phyloP scores from a whole-genome alignment of 1,140 invertebrate genomes.

The Diorhabda sublineata region DNA sequence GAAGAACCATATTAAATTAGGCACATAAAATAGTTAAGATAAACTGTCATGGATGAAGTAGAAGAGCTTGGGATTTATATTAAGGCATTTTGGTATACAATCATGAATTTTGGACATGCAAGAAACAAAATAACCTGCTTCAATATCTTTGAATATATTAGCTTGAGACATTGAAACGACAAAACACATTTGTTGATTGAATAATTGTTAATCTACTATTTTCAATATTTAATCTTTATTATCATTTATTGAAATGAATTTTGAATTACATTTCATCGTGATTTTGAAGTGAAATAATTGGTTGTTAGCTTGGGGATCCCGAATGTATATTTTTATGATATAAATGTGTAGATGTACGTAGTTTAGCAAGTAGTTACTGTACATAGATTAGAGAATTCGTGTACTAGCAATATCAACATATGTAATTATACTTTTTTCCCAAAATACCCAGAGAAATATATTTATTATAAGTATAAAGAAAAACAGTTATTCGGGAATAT shows the following conservation, averaged over 20 bases:
- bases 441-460: slow-evolving; percentile 26
- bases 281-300: too few relatives aligned
- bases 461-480: slow-evolving; percentile 16
- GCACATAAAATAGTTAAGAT: too few relatives aligned
- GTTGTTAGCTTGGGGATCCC: neutral
- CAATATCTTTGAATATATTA: too few relatives aligned
- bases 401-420: slow-evolving; percentile 49
- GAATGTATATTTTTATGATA: slow-evolving; percentile 2
- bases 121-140: too few relatives aligned
- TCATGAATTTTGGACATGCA: too few relatives aligned
- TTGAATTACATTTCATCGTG: too few relatives aligned
- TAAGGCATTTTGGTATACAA: too few relatives aligned
- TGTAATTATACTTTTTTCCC: neutral
- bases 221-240: neutral
- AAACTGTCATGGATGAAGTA: too few relatives aligned
- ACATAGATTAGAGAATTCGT: slow-evolving; percentile 44
- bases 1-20: too few relatives aligned
- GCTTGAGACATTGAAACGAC: too few relatives aligned
- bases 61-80: too few relatives aligned
- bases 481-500: slow-evolving; percentile 16
- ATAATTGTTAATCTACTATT: neutral
- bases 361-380: slow-evolving; percentile 23
- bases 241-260: neutral
- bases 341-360: slow-evolving; percentile 20
- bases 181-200: neutral